These are phyloP conservation scores for Eudyptes chrysolophus DNA, from an alignment of 2,113 vertebrate species.

Conservation along the genomic window DNA sequence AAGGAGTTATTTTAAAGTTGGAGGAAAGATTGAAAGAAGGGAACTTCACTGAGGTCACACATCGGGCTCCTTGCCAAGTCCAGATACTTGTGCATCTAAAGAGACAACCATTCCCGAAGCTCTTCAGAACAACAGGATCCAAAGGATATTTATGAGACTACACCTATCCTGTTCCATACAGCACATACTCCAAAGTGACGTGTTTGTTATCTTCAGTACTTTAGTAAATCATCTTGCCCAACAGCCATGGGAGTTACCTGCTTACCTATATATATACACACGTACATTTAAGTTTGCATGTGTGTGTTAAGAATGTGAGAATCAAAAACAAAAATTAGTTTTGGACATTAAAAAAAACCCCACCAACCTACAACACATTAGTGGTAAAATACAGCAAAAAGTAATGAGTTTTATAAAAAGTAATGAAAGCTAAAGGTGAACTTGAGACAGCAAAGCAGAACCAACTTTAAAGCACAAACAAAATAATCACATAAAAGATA, in stretches of 20 bases:
- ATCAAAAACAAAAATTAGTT: neutral
- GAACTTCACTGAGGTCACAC: neutral
- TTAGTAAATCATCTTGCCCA: conserved; percentile 4
- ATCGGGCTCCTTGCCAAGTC: neutral
- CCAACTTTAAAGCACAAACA: neutral
- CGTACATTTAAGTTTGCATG: neutral
- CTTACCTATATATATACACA: neutral
- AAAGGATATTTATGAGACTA: neutral
- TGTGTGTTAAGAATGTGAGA: neutral
- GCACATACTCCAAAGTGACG: neutral
- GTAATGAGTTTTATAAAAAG: neutral
- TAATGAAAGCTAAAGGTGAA: neutral
- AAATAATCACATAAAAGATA: neutral
- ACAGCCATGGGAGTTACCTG: conserved; percentile 26
- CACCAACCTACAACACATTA: neutral
- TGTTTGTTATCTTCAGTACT: neutral
- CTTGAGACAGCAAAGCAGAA: neutral
- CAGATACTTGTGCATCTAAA: neutral
- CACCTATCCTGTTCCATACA: conserved; percentile 9
- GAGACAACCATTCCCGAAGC: neutral
- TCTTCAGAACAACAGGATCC: neutral
- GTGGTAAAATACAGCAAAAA: neutral
- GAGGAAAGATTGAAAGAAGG: neutral
- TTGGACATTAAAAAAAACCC: neutral
- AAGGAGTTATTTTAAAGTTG: neutral